These are phyloP conservation scores for Drosophila rhopaloa DNA, from an alignment of 1,140 invertebrate species.

Conservation along the genomic window DNA sequence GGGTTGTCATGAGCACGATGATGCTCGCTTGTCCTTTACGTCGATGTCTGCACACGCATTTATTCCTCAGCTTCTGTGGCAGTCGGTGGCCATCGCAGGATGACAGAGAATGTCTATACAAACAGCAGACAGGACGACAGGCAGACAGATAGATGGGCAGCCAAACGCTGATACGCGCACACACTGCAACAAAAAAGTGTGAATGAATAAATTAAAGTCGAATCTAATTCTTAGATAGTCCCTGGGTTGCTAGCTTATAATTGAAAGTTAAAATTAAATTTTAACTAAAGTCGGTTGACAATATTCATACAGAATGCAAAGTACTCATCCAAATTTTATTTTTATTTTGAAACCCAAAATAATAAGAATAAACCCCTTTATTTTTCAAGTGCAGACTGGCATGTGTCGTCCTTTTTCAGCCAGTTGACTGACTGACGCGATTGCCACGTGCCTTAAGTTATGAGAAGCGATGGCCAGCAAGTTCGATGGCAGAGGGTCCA, in stretches of 20 bases:
- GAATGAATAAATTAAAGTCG: background rate
- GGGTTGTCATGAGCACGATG: conserved; percentile 49
- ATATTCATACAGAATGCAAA: no score
- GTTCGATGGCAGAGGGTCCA: conserved; percentile 10
- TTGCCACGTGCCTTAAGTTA: conserved; percentile 55
- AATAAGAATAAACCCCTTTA: no score
- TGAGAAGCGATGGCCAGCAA: conserved; percentile 5
- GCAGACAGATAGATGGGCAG: conserved; percentile 8
- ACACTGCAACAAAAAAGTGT: conserved; percentile 4
- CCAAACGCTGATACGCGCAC: conserved; percentile 7
- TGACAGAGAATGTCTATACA: conserved; percentile 56
- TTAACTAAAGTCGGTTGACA: no score
- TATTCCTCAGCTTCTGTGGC: conserved; percentile 38
- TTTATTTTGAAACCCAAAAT: no score
- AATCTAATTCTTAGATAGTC: background rate
- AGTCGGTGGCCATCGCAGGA: conserved; percentile 44
- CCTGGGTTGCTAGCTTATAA: no score
- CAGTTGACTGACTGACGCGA: conserved; percentile 47
- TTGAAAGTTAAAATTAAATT: no score
- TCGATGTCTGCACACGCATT: conserved; percentile 50
- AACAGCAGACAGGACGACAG: conserved; percentile 27
- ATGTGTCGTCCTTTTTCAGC: conserved; percentile 29
- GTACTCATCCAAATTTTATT: no score
- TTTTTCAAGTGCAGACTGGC: no score
- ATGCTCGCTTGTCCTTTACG: conserved; percentile 36